phyloP scores from a whole-genome alignment of 2,797 vertebrate genomes.

The Trachurus trachurus region DNA sequence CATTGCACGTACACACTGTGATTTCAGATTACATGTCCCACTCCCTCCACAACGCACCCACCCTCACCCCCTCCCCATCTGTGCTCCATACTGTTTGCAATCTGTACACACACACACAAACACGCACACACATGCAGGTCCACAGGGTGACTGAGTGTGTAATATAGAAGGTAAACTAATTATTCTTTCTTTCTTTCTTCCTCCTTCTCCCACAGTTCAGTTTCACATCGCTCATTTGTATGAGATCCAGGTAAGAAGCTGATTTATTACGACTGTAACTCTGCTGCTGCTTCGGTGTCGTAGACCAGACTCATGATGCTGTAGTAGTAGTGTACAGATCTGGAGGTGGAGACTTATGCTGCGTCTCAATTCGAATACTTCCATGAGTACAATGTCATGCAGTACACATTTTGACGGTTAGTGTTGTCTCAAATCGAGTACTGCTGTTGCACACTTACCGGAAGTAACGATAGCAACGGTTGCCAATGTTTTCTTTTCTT shows the following conservation, averaged over 20 bases:
- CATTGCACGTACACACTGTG: constrained; percentile 63
- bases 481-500: too few relatives aligned
- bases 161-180: constrained; percentile 21
- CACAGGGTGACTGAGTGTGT: constrained; percentile 5
- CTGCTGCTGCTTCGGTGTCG: neutral
- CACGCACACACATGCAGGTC: constrained; percentile 24
- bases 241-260: constrained; percentile 97
- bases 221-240: constrained; percentile 99
- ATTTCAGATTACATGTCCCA: constrained; percentile 65
- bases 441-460: too few relatives aligned
- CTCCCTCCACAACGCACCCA: too few relatives aligned
- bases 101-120: constrained; percentile 41
- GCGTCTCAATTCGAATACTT: too few relatives aligned
- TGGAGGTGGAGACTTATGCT: too few relatives aligned
- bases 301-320: too few relatives aligned
- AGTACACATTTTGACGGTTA: too few relatives aligned
- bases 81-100: constrained; percentile 54
- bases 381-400: too few relatives aligned
- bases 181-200: constrained; percentile 68
- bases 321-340: too few relatives aligned
- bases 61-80: constrained; percentile 63
- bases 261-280: neutral
- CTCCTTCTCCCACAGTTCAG: constrained; percentile 88
- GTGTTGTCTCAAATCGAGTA: too few relatives aligned
- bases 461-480: too few relatives aligned